Percentiles rank a stretch among this genome's conserved stretches.
Conservation (phyloP, 2,113 vertebrate species). For the Heliornis fulica region DNA sequence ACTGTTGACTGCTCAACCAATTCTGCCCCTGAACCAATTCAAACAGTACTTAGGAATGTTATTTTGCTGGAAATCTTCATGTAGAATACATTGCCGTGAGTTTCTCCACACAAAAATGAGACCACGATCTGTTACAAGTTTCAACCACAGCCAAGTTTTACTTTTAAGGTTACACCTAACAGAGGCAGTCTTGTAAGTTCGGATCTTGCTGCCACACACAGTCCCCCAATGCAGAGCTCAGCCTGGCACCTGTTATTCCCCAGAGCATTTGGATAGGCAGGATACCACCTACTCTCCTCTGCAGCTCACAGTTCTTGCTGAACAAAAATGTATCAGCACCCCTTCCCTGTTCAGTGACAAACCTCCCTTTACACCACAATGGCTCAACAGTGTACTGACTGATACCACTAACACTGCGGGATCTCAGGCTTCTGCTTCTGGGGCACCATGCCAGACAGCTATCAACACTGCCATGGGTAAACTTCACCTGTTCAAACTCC, state of each 20-base stretch:
- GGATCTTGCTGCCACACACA: not conserved
- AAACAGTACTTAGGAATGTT: constrained; percentile 8
- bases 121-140: not conserved
- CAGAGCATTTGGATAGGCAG: not conserved
- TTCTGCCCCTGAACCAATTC: constrained; percentile 26
- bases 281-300: fast-evolving
- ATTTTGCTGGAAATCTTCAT: constrained; percentile 4
- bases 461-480: not conserved
- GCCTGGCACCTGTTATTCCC: not conserved
- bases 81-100: not conserved
- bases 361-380: not conserved
- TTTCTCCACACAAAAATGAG: not conserved
- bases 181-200: fast-evolving
- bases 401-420: not conserved
- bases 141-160: not conserved
- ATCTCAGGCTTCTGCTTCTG: not conserved
- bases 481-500: not conserved
- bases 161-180: not conserved
- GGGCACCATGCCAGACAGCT: not conserved
- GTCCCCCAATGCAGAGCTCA: fast-evolving
- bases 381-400: not conserved
- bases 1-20: constrained; percentile 45
- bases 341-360: not conserved
- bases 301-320: fast-evolving
- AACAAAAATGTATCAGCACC: not conserved